Base-by-base conservation (phyloP, 2,113 vertebrate genomes). In the Pseudonaja textilis region DNA sequence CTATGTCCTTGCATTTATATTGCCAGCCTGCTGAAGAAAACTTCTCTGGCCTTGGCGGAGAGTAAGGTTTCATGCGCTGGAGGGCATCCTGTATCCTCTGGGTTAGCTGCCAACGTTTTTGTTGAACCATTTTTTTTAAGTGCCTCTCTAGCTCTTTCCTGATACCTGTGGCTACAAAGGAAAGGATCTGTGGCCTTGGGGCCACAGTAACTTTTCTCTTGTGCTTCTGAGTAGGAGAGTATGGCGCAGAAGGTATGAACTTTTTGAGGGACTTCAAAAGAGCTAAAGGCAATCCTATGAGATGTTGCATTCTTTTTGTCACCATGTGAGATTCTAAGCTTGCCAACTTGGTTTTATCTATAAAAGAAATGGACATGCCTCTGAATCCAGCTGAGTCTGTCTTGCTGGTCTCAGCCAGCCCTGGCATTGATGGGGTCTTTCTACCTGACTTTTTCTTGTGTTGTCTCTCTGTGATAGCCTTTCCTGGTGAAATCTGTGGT, bases 91-190 rank as follows among this genome's bases (percentile, higher is more conserved):
- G 90, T 2, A 94, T 54, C 54, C 11, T 85, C 56, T 34, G 85
- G 11, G 94, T 92, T 4, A 94, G 81, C 4, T 88, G 69, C 64
- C 64, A 91, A 18, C 7, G 88, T 52, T 86, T 56, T 23, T 64
- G 34, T 0, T 81, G 90, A 7, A 93, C 87, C 90, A 86, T 94
- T 52, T 74, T 87, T 20, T 92, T 61, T 34, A 89, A 16, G 42
- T 94, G 92, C 57, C 20, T 18, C 88, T 94, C 94, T 29, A 94
- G 61, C n/a, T 89, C 56, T 12, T 42, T 87, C 55, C 86, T 88
- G 50, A 54, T 18, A 1, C 64, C 25, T 3, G 5, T 29, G 7
- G 12, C 11, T 29, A 92, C 0, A 54, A 93, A 93, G 45, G 74
- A 29, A 26, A 94, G 87, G 12, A 29, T n/a, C 12, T 45, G n/a